Evolutionary conservation across 2,797 vertebrate genomes (phyloP).

Genomic region (Enteromius radiatus): DNA sequence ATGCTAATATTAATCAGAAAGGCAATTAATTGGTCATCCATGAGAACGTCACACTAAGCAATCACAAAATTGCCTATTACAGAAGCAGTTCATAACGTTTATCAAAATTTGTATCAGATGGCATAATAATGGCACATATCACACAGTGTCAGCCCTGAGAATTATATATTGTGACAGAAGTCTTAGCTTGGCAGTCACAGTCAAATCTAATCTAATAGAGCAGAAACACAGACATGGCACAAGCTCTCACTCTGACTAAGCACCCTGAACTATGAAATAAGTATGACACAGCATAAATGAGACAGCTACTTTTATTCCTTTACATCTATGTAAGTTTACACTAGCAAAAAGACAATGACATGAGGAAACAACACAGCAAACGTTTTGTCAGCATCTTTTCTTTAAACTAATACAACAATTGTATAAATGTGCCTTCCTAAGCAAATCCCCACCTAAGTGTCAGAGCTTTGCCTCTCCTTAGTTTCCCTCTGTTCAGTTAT

Average conservation of each 20-base stretch:
- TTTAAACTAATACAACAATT: slow-evolving; percentile 7
- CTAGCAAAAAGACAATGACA: not conserved
- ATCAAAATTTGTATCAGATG: not conserved
- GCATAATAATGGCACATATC: not conserved
- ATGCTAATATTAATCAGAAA: not conserved
- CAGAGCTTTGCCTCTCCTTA: slow-evolving; percentile 3
- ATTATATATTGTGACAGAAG: not conserved
- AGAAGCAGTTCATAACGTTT: not conserved
- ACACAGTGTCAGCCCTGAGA: too few species aligned
- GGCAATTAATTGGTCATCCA: not conserved
- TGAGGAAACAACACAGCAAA: not conserved
- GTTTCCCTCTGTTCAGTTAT: slow-evolving; percentile 44
- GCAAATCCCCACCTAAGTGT: slow-evolving; percentile 2
- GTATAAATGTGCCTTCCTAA: slow-evolving; percentile 28
- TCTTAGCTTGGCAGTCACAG: slow-evolving; percentile 5
- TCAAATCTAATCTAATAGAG: slow-evolving; percentile 5
- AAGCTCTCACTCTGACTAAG: slow-evolving; percentile 31
- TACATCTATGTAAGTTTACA: slow-evolving; percentile 3
- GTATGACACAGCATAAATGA: slow-evolving; percentile 40
- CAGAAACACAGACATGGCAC: slow-evolving; percentile 46
- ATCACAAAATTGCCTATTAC: not conserved
- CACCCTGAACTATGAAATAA: slow-evolving; percentile 2
- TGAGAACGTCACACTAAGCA: not conserved
- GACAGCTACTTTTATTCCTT: slow-evolving; percentile 16
- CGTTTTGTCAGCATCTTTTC: slow-evolving; percentile 19